Base-by-base conservation (phyloP, 1,140 invertebrate species). In the Dryas iulia region DNA sequence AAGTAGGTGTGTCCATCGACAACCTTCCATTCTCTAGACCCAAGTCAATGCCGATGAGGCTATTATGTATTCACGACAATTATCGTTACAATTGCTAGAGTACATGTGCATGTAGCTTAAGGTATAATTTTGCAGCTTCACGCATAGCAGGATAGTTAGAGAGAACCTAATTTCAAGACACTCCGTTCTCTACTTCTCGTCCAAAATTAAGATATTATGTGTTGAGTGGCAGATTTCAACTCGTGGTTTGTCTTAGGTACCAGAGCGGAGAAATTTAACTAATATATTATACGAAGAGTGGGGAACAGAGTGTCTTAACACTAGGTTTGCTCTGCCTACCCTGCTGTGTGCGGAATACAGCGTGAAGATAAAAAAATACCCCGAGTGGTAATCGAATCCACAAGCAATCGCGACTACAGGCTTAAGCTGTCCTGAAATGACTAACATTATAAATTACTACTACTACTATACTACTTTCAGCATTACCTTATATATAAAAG, bases 21-120 rank as follows among this genome's bases (percentile, higher is more conserved):
- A 88, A 82, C 84, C 86, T 90, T 87, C 83, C 85, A 88, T 88
- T 89, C 84, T 85, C 81, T 78, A 72, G 76, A 64, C 64, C 69
- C 12, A 18, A 30, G 8, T 76, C 83, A 84, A 90, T 86, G 85
- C 76, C 84, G 80, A 84, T 80, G 78, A 71, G 69, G 76, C 76
- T 78, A 86, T 82, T 82, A 82, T 82, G 81, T 77, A 77, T 70
- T 69, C 69, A 71, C 75, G 73, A 82, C 77, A 80, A 84, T 84
- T 79, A 78, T 77, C 62, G 62, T 79, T 71, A 70, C 2, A 63
- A 58, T 69, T 52, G 35, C 11, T 47, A 52, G 18, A 58, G 18
- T 10, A 69, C 5, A 25, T n/a, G 11, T 25, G 12, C 12, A 18
- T 10, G 3, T 47, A 47, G n/a, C 18, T 3, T 47, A 3, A 47